Percentiles rank a stretch among this genome's conserved stretches.
phyloP scores from a whole-genome alignment of 2,797 vertebrate genomes.

The Prunella strophiata region DNA sequence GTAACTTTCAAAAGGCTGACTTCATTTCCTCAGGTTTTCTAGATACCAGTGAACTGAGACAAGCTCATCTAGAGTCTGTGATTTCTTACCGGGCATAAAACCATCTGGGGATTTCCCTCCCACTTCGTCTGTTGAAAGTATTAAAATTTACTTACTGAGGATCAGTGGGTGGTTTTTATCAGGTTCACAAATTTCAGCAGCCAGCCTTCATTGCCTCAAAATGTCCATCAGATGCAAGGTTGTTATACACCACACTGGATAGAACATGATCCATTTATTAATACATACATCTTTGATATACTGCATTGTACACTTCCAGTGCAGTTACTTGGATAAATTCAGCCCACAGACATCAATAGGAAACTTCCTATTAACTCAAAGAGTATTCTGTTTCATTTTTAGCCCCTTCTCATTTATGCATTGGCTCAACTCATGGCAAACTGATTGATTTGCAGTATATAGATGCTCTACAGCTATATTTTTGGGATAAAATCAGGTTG shows the following conservation, averaged over 20 bases:
- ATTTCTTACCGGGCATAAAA: slow-evolving; percentile 1
- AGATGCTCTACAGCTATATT: not conserved
- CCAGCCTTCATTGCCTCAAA: not conserved
- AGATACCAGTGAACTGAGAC: slow-evolving; percentile 41
- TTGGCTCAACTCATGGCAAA: not conserved
- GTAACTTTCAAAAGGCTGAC: slow-evolving; percentile 41
- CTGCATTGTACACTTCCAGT: not conserved
- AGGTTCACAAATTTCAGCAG: not conserved
- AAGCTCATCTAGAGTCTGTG: not conserved
- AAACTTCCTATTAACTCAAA: not conserved
- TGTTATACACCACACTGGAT: not conserved
- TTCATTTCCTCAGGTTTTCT: slow-evolving; percentile 62
- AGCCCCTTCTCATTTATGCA: not conserved
- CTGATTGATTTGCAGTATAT: not conserved
- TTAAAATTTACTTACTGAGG: not conserved
- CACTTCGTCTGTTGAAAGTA: not conserved
- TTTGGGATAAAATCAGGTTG: not conserved
- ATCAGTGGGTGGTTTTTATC: not conserved
- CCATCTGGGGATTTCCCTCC: not conserved
- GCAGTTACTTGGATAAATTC: not conserved
- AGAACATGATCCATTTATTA: not conserved
- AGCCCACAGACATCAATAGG: not conserved
- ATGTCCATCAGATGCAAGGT: not conserved
- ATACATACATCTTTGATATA: not conserved
- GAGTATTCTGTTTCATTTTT: not conserved